Evolutionary conservation across 37 sponge, comb jelly and placozoan species (phyloP), one percentile per base, ranked within the genome.

Genomic region (Oopsacas minuta): DNA sequence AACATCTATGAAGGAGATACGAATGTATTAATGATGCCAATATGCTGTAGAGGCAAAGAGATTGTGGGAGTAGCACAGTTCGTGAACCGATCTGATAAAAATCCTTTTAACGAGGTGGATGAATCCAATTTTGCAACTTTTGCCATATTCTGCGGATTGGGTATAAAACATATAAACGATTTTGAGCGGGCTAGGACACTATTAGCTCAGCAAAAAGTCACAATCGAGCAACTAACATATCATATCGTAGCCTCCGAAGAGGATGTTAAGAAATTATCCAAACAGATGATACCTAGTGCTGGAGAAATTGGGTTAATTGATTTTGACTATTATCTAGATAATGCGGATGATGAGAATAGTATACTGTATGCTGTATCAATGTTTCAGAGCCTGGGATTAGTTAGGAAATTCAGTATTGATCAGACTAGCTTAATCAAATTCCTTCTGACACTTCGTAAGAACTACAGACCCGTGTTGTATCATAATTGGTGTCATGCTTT

Each of bases 401-500:
- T 61, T 3, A 61, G 28, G 75, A 61, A 61, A 34, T 61, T 61
- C 35, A 87, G 88, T 36, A 88, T 53, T 23, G 28, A 83, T 37
- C 36, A 35, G 23, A 83, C 84, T 32, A 37, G 35, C 0, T 34
- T 88, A 10, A 82, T 91, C 36, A 36, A 61, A 34, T 91, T 91
- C 39, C 22, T 86, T 0, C 39, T 87, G 52, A 88, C 89, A 0
- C 87, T 88, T 36, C 38, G 86, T 35, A 90, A 87, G 82, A 85
- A 87, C 88, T 93, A 93, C 36, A 91, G 89, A 32, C 35, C 82
- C 12, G 85, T 88, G 0, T 82, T 87, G 30, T 93, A 93, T 49
- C 93, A 93, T 82, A 93, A 93, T 49, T 93, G 93, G 93, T 83
- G 89, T 38, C 93, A 93, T 75, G 93, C 88, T 23, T 89, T 93